Percentiles rank a stretch among this genome's conserved stretches.
These are phyloP conservation scores for Semnopithecus entellus DNA, from an alignment of 2,113 vertebrate species.

Conservation along the genomic window DNA sequence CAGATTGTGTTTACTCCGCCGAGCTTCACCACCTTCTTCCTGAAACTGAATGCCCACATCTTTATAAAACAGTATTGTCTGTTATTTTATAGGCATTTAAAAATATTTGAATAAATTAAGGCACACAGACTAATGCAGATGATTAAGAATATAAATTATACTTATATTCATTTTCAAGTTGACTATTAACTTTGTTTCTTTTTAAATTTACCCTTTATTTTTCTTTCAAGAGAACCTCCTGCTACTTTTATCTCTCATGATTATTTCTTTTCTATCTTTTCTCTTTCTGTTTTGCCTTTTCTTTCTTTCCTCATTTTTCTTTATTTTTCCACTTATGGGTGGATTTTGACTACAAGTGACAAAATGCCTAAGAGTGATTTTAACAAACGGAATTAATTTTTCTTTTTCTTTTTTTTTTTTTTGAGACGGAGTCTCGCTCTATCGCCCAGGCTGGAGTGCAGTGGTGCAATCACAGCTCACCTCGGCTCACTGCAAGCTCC, in stretches of 20 bases:
- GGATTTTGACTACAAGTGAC: not conserved
- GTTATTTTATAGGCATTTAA: not conserved
- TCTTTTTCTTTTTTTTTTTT: not conserved
- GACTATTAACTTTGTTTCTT: not conserved
- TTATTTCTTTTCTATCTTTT: not conserved
- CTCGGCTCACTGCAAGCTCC: too few species aligned
- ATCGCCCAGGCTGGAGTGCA: too few species aligned
- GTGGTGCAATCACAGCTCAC: too few species aligned
- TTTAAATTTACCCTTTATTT: not conserved
- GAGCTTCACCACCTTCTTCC: not conserved
- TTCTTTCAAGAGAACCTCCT: not conserved
- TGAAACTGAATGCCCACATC: not conserved
- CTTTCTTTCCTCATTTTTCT: not conserved
- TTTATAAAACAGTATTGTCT: not conserved
- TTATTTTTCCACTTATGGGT: not conserved
- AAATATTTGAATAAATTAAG: conserved; percentile 29
- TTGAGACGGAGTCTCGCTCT: too few species aligned
- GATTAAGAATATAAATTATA: not conserved
- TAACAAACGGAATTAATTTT: not conserved
- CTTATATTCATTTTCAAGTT: conserved; percentile 12
- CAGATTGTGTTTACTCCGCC: not conserved
- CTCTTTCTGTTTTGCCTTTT: not conserved
- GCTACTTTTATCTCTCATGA: not conserved
- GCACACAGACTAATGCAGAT: not conserved
- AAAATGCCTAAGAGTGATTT: not conserved